A percentile compares a stretch with the other conserved stretches of the same genome.
Conservation (phyloP, 2,113 vertebrate species). For the Chiloscyllium plagiosum region DNA sequence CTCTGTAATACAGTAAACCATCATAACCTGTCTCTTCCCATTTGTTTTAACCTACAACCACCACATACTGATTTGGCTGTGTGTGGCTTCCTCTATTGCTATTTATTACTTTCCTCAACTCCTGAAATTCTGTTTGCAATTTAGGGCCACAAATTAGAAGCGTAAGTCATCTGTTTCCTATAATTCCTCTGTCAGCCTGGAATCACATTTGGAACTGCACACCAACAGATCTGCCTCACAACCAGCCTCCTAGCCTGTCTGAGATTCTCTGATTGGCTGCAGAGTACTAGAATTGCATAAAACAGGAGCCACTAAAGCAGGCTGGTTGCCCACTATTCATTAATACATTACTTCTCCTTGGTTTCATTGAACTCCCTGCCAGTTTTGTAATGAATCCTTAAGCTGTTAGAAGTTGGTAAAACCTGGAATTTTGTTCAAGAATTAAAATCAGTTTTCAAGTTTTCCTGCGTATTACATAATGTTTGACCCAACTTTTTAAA, state of each 20-base stretch:
- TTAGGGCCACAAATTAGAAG: constrained; percentile 98
- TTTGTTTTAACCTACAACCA: constrained; percentile 82
- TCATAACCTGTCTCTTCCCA: constrained; percentile 83
- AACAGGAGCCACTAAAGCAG: constrained; percentile 33
- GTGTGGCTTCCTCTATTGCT: constrained; percentile 78
- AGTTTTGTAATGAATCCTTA: constrained; percentile 33
- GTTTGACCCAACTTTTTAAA: background rate
- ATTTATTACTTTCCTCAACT: constrained; percentile 88
- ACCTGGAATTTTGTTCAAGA: background rate
- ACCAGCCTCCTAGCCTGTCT: constrained; percentile 55
- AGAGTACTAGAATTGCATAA: constrained; percentile 49
- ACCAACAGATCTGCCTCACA: constrained; percentile 46
- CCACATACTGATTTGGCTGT: constrained; percentile 72
- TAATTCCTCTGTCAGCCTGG: constrained; percentile 89
- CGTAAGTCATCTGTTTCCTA: constrained; percentile 98
- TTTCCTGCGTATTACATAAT: background rate
- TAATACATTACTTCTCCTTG: constrained; percentile 21
- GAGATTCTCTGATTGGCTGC: constrained; percentile 63
- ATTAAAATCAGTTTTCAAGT: background rate
- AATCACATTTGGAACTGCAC: constrained; percentile 77
- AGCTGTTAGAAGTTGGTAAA: constrained; percentile 13
- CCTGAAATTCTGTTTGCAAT: constrained; percentile 99
- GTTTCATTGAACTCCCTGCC: constrained; percentile 36
- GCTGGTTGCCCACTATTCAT: constrained; percentile 27
- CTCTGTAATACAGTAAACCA: constrained; percentile 78